Evolutionary conservation across 37 sponge, comb jelly and placozoan species (phyloP), one percentile per base, ranked within the genome.

Genomic region (Cliona cf. orientalis): DNA sequence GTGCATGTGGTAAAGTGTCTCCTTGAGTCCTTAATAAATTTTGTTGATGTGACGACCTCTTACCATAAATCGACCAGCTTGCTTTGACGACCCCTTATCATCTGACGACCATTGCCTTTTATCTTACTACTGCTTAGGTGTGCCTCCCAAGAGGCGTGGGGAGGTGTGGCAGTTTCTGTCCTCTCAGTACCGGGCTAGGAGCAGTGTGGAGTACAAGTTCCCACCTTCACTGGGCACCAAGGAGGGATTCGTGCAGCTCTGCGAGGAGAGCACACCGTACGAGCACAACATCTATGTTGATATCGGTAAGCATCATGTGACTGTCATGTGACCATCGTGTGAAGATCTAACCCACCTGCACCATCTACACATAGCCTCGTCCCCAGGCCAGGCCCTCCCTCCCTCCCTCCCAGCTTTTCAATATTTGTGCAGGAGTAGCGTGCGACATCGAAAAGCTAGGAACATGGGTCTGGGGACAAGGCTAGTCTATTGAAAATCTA

Each of bases 81-180:
- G 14, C 14, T 49, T 49, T 49, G 53, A 49, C 53, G 53, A 49
- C 53, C 53, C 9, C 14, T 49, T 49, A 49, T 14, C 53, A 49
- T 19, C 53, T n/a, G n/a, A n/a, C n/a, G n/a, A n/a, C n/a, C n/a
- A n/a, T n/a, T n/a, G n/a, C n/a, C n/a, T n/a, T n/a, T n/a, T n/a
- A n/a, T n/a, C n/a, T n/a, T n/a, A n/a, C n/a, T n/a, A n/a, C n/a
- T n/a, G n/a, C n/a, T 9, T 56, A 94, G 95, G 95, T 66, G 75
- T 94, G 3, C 80, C 89, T 17, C 78, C 79, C 17, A 49, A n/a
- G n/a, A 57, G 49, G 63, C 74, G 95, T 5, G 80, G 69, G 17
- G 80, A 83, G 75, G 95, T 87, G 70, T 94, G 95, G 95, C 44
- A 28, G 55, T 61, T 79, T 4, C 76, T 94, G 43, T 42, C 76